Base-by-base conservation (phyloP, 2,888 invertebrate species). In the Helobdella robusta region DNA sequence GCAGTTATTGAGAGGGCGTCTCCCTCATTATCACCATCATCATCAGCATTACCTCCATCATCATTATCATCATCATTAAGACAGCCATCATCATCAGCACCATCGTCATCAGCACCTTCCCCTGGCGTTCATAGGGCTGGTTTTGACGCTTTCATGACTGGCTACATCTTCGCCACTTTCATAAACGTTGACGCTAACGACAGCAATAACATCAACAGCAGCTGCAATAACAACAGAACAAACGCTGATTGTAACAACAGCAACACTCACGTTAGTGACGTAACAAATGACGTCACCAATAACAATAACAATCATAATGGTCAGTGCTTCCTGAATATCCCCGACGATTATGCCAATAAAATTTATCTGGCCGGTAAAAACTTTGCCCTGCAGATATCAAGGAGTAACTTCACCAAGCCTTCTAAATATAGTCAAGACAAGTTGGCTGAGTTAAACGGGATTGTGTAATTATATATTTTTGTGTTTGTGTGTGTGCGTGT, bases 71-170 rank as follows among this genome's bases (percentile, higher is more conserved):
- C n/a, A n/a, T n/a, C n/a, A n/a, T n/a, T n/a, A n/a, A n/a, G 23
- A 23, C 54, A 5, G 4, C 1, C n/a, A 23, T n/a, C 20, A 54
- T 5, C 52, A 11, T 20, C 15, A 11, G 52, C 15, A 20, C 8
- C 11, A 20, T n/a, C 20, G 59, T 2, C 25, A 20, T 23, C 59
- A 23, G 59, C 40, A 61, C 54, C 18, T 34, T 8, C 60, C n/a
- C n/a, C 64, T 61, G 74, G 75, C 4, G 75, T 77, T 32, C 81
- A 81, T 71, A 68, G 79, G 20, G 79, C 81, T 52, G 81, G 81
- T 0, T 79, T 76, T 72, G 81, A 81, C 73, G 78, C 80, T 1
- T 81, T 80, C 68, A 81, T 81, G 80, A 81, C 81, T 18, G 80
- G 79, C 2, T 80, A 75, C 68, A 73, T 75, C 40, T 75, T 80